A percentile compares a stretch with the other conserved stretches of the same genome.
phyloP scores from a whole-genome alignment of 1,140 invertebrate species.

The Drosophila orosa region DNA sequence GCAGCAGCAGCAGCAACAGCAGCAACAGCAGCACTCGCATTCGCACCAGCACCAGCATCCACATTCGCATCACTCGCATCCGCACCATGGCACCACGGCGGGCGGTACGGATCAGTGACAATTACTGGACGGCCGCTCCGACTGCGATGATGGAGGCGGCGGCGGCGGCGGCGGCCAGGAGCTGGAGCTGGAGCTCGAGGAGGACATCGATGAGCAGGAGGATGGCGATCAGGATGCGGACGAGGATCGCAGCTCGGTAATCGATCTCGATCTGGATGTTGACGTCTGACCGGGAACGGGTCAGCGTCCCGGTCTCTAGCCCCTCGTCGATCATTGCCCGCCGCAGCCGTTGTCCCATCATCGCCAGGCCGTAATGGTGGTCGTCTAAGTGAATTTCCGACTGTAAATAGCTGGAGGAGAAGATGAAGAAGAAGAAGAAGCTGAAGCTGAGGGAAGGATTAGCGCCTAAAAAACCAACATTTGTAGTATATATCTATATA shows the following conservation, averaged over 20 bases:
- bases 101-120: slow-evolving; percentile 80
- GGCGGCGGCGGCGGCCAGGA: slow-evolving; percentile 12
- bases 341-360: neutral
- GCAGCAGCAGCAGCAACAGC: slow-evolving; percentile 35
- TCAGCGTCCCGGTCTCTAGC: slow-evolving; percentile 63
- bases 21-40: slow-evolving; percentile 35
- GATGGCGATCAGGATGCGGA: slow-evolving; percentile 59
- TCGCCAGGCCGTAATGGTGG: neutral
- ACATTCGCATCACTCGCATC: slow-evolving; percentile 36
- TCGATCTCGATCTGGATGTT: slow-evolving; percentile 80
- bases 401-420: slow-evolving; percentile 13
- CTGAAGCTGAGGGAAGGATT: neutral
- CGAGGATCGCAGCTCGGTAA: slow-evolving; percentile 78
- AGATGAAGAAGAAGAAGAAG: neutral
- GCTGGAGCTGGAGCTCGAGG: slow-evolving; percentile 41
- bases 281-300: slow-evolving; percentile 80
- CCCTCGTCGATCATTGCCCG: slow-evolving; percentile 1
- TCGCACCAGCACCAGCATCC: slow-evolving; percentile 40
- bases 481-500: neutral
- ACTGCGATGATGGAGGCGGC: slow-evolving; percentile 69
- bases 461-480: neutral
- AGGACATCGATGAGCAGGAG: slow-evolving; percentile 49
- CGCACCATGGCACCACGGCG: slow-evolving; percentile 36
- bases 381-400: slow-evolving; percentile 8
- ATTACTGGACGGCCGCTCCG: slow-evolving; percentile 81